Conservation (phyloP, 1,140 invertebrate species). For the Eciton burchellii region DNA sequence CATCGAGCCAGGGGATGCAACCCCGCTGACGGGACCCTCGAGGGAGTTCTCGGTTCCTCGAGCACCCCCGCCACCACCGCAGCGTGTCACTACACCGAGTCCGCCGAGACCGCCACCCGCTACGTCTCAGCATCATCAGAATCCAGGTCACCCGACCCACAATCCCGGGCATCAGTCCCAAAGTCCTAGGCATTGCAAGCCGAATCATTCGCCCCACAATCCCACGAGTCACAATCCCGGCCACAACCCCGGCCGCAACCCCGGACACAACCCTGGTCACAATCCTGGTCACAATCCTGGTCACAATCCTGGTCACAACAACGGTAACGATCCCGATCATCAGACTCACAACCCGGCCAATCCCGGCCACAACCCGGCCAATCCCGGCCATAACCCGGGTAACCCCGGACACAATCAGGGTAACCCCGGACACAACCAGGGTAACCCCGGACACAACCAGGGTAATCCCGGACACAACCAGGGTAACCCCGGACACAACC, state of each 20-base stretch:
- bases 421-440: conserved; percentile 18
- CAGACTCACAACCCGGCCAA: conserved; percentile 25
- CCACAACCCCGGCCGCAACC: conserved; percentile 51
- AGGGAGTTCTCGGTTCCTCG: conserved; percentile 79
- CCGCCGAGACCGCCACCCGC: conserved; percentile 74
- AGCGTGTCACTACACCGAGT: conserved; percentile 72
- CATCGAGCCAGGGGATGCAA: conserved; percentile 85
- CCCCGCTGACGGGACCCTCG: conserved; percentile 84
- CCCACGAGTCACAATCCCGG: background rate
- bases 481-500: background rate
- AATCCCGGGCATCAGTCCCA: conserved; percentile 46
- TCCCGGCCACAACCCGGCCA: conserved; percentile 26
- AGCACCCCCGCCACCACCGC: conserved; percentile 72
- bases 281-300: conserved; percentile 18
- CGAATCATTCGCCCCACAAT: conserved; percentile 31
- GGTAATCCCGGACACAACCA: conserved; percentile 9
- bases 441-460: background rate
- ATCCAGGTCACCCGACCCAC: conserved; percentile 22
- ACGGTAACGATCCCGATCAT: conserved; percentile 16
- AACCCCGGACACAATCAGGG: conserved; percentile 21
- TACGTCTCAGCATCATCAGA: conserved; percentile 60
- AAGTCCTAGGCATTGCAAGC: conserved; percentile 42
- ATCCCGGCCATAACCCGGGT: conserved; percentile 14
- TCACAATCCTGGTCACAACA: background rate
- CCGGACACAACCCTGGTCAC: conserved; percentile 27